Conservation (phyloP, 2,797 vertebrate species). For the Hirundo rustica region DNA sequence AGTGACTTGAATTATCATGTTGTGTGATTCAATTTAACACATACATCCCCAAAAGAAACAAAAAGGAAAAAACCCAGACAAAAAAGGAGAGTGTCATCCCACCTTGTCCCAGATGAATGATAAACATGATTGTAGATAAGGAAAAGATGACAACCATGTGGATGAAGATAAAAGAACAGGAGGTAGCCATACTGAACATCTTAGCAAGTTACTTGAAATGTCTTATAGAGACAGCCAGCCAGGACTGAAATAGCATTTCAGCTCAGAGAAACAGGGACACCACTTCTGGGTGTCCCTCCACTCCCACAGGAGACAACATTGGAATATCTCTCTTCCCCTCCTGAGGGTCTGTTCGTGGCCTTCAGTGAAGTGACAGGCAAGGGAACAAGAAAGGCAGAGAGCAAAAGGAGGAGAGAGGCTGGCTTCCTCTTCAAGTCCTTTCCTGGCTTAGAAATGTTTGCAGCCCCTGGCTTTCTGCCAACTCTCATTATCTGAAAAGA, state of each 20-base stretch:
- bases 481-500: constrained; percentile 73
- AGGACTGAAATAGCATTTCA: not conserved
- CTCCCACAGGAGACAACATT: not conserved
- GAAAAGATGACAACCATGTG: not conserved
- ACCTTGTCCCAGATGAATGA: not conserved
- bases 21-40: not conserved
- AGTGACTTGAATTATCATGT: not conserved
- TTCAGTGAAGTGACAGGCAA: not conserved
- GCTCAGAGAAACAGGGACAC: not conserved
- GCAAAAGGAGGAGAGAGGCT: not conserved
- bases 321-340: not conserved
- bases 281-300: not conserved
- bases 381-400: not conserved
- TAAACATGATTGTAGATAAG: not conserved
- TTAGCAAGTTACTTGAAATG: not conserved
- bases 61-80: not conserved
- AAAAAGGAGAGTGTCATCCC: not conserved
- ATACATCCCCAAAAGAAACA: not conserved
- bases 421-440: constrained; percentile 27
- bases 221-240: not conserved
- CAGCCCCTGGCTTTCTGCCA: constrained; percentile 62
- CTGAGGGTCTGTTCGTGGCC: not conserved
- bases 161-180: not conserved
- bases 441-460: constrained; percentile 34
- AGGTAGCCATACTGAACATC: not conserved